Base-by-base conservation (phyloP, 2,797 vertebrate species). In the Acrossocheilus wenchowensis region DNA sequence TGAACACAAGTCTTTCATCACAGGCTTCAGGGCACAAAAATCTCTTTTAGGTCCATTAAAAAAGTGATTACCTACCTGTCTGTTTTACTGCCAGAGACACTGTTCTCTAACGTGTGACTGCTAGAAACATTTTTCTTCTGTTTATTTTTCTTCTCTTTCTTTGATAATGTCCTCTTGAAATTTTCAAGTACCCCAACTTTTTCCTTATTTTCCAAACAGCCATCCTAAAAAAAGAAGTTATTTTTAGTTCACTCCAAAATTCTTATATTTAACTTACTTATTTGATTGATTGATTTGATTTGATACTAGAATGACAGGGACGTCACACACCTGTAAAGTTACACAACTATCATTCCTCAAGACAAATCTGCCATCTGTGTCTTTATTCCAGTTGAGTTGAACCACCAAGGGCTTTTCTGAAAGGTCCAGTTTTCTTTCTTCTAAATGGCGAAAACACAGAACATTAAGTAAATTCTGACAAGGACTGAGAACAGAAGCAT, bases 111-210 rank as follows among this genome's bases (percentile, higher is more conserved):
- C 81, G 3, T 26, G n/a, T 12, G 2, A 77, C 21, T 69, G 23
- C 4, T 41, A 45, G 45, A 48, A 72, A 23, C n/a, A 19, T 82
- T 91, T 26, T 86, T 91, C 39, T 87, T 94, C 69, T 93, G 89
- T 73, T 93, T 77, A 21, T 60, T 93, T 88, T 83, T 94, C 83
- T 97, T 98, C 45, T 97, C 97, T 91, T 98, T 98, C 92, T 96
- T 97, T 12, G 97, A 99, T 54, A 99, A 93, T 0, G 97, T 97
- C 85, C 97, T 94, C 89, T 96, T 98, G 89, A 98, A 98, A 92
- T 95, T 97, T 92, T 98, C 96, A 80, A 98, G 97, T 41, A 98
- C 92, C 6, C 97, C 96, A 89, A 96, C 96, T 78, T 96, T 98
- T 84, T 97, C 97, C 90, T 96, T 95, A 84, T 95, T 96, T 75